Percentiles rank a stretch among this genome's conserved stretches.
Evolutionary conservation across 2,113 vertebrate genomes (phyloP).

Genomic region (Siniperca knerii): DNA sequence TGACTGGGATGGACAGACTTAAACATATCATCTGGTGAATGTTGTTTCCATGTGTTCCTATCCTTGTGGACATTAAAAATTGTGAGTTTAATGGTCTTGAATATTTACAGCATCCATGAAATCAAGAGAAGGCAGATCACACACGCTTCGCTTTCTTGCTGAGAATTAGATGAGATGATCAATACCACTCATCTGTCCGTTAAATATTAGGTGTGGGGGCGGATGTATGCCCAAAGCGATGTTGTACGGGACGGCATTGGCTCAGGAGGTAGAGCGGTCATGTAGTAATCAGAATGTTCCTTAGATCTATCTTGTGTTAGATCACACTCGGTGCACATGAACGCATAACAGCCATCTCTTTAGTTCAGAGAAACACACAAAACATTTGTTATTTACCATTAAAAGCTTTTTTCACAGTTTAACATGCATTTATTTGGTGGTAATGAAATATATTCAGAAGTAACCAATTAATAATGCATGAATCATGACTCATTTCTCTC

Average conservation of each 20-base stretch:
- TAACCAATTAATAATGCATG: neutral
- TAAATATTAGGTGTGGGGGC: too few relatives aligned
- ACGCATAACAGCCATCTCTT: too few relatives aligned
- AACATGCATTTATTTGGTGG: neutral
- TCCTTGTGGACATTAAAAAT: slow-evolving; percentile 14
- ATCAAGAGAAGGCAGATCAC: neutral
- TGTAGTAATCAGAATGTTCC: too few relatives aligned
- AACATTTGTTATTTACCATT: neutral
- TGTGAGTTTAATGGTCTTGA: neutral
- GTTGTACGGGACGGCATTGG: neutral
- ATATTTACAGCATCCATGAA: neutral
- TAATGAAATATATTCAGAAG: neutral
- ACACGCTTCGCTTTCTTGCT: neutral
- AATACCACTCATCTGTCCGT: neutral
- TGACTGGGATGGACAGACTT: neutral
- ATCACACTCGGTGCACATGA: neutral
- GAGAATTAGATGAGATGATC: neutral
- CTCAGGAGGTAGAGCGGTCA: too few relatives aligned
- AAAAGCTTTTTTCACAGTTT: neutral
- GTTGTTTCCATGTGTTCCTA: neutral
- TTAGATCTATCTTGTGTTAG: neutral
- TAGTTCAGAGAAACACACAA: neutral
- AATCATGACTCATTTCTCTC: neutral
- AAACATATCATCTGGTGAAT: neutral
- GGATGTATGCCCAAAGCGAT: neutral